Percentiles rank a stretch among this genome's conserved stretches.
Evolutionary conservation across 2,113 vertebrate genomes (phyloP).

Genomic region (Redunca redunca): DNA sequence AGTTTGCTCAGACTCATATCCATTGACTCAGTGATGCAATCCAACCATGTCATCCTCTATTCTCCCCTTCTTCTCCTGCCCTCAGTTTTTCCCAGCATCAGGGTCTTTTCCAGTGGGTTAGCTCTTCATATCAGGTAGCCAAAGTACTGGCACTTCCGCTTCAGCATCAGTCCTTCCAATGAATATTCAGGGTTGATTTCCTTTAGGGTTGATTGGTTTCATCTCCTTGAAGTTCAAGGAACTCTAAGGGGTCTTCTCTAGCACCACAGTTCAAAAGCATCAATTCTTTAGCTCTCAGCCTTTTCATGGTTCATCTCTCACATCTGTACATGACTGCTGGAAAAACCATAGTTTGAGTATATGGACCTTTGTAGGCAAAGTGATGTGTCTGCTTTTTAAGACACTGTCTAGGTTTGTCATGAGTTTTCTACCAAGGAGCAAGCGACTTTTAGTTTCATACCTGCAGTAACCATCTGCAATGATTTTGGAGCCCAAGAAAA

Average conservation of each 20-base stretch:
- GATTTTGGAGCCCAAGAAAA: background rate
- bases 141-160: background rate
- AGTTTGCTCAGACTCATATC: background rate
- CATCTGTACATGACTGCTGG: background rate
- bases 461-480: background rate
- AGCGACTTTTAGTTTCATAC: background rate
- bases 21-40: background rate
- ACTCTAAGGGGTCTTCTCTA: background rate
- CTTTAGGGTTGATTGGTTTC: background rate
- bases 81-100: background rate
- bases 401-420: background rate
- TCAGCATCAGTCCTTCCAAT: background rate
- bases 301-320: background rate
- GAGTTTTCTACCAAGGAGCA: background rate
- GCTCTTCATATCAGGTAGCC: background rate
- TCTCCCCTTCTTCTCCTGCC: background rate
- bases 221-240: background rate
- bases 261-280: background rate
- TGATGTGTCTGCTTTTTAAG: background rate
- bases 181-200: background rate
- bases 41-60: background rate
- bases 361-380: background rate
- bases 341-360: background rate
- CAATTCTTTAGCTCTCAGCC: background rate
- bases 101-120: background rate